These are phyloP conservation scores for Pollenia angustigena DNA, from an alignment of 2,888 invertebrate species.

Conservation along the genomic window DNA sequence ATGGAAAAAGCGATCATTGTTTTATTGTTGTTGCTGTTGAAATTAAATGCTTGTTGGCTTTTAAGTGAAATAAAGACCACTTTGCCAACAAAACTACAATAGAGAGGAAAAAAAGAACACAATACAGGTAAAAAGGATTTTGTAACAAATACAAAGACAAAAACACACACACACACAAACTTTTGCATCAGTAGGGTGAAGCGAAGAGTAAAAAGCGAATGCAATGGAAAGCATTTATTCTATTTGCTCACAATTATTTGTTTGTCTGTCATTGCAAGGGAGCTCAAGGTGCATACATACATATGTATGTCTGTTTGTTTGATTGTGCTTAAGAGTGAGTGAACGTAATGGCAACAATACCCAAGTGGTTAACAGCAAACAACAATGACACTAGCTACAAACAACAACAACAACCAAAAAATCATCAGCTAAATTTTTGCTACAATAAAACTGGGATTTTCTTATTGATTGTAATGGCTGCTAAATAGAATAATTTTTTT, in stretches of 20 bases:
- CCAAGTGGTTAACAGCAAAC: constrained; percentile 61
- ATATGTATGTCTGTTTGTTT: not conserved
- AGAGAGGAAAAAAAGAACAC: not conserved
- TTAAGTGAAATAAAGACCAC: constrained; percentile 64
- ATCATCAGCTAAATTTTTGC: constrained; percentile 1
- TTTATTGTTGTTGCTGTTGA: constrained; percentile 52
- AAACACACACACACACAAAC: not conserved
- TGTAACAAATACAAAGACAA: not conserved
- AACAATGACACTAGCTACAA: constrained; percentile 1
- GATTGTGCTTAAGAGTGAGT: not conserved
- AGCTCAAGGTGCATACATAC: not conserved
- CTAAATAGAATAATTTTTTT: not conserved
- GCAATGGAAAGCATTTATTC: not conserved
- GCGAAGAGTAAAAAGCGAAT: not conserved
- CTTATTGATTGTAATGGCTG: constrained; percentile 38
- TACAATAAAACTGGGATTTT: constrained; percentile 18
- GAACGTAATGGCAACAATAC: constrained; percentile 41
- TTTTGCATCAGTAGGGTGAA: not conserved
- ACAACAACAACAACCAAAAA: not conserved
- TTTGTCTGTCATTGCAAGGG: not conserved
- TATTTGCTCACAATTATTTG: constrained; percentile 49
- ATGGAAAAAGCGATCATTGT: constrained; percentile 43
- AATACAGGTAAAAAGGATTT: constrained; percentile 32
- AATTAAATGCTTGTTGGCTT: constrained; percentile 67
- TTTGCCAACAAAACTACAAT: constrained; percentile 46